Evolutionary conservation across 1,140 invertebrate species (phyloP).

Genomic region (Drosophila hydei): DNA sequence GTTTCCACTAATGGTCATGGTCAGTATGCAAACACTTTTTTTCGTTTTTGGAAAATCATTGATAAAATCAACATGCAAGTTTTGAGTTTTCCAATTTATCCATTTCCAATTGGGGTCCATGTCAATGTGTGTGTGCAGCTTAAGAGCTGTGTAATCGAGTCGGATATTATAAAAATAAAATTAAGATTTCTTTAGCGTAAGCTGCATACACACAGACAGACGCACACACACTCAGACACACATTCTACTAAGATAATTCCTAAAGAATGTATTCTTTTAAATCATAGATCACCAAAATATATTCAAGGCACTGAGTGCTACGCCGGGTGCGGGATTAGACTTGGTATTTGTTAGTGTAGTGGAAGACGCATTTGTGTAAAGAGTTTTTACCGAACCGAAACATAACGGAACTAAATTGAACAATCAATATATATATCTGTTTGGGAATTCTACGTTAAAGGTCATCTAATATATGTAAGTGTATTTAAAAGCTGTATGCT

Average conservation of each 20-base stretch:
- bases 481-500: conserved; percentile 34
- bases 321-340: conserved; percentile 6
- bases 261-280: conserved; percentile 17
- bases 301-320: conserved; percentile 28
- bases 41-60: conserved; percentile 24
- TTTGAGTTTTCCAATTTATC: conserved; percentile 34
- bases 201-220: conserved; percentile 22
- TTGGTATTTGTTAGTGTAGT: conserved; percentile 23
- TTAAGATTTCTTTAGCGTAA: neutral
- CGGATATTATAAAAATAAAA: neutral
- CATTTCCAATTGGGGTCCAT: conserved; percentile 46
- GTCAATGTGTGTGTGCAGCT: conserved; percentile 14
- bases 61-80: conserved; percentile 60
- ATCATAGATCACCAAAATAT: conserved; percentile 29
- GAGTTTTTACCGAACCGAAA: conserved; percentile 60
- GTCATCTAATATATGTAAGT: conserved; percentile 16
- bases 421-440: conserved; percentile 29
- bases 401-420: conserved; percentile 61
- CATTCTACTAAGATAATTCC: conserved; percentile 14
- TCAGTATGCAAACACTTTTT: neutral
- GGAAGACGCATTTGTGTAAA: conserved; percentile 20
- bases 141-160: no score
- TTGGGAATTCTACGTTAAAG: conserved; percentile 35
- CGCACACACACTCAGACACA: neutral
- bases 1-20: conserved; percentile 23